phyloP scores from a whole-genome alignment of 1,140 invertebrate genomes.

The Megalonaias nervosa region DNA sequence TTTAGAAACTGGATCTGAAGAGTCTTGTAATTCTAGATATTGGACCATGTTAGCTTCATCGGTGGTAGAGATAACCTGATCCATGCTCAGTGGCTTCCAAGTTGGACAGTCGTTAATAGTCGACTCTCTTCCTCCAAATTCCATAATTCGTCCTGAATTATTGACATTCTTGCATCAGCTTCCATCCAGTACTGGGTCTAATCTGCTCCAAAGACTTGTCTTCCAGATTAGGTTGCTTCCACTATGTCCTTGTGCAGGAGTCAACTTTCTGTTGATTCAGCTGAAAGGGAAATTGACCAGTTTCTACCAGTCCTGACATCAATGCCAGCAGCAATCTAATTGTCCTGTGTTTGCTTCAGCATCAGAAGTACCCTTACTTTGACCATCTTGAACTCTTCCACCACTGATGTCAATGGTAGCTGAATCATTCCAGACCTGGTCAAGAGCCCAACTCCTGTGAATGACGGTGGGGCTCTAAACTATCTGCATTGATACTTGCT shows the following conservation, averaged over 20 bases:
- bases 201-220: conserved; percentile 16
- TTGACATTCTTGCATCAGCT: conserved; percentile 10
- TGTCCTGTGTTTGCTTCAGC: conserved; percentile 13
- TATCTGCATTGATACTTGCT: conserved; percentile 10
- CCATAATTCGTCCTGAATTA: conserved; percentile 10
- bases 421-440: conserved; percentile 4
- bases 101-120: conserved; percentile 11
- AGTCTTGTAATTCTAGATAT: conserved; percentile 13
- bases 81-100: conserved; percentile 26
- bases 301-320: conserved; percentile 15
- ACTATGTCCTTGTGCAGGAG: conserved; percentile 15
- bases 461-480: conserved; percentile 9
- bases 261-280: neutral
- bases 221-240: conserved; percentile 6
- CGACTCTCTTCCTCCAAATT: conserved; percentile 4
- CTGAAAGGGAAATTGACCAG: conserved; percentile 6
- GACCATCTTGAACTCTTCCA: conserved; percentile 13
- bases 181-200: conserved; percentile 12
- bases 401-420: conserved; percentile 7
- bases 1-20: conserved; percentile 11
- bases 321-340: conserved; percentile 9
- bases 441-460: conserved; percentile 4
- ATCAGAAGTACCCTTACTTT: conserved; percentile 17
- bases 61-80: conserved; percentile 4
- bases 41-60: conserved; percentile 12